Conservation (phyloP, 2,888 invertebrate genomes). For the Chloroclysta siterata region DNA sequence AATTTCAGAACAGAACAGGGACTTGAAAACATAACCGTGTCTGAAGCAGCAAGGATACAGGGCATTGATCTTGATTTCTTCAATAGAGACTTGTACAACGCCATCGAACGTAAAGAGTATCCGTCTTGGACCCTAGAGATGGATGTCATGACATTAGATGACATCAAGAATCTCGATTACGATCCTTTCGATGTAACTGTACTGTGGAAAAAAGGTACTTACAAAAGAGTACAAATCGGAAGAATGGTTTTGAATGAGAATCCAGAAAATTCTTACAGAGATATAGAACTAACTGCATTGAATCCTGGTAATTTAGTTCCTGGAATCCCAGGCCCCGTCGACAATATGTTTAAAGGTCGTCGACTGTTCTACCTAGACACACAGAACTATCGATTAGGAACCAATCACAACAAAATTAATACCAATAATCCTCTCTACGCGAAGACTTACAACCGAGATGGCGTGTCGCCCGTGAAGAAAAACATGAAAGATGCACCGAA, state of each 20-base stretch:
- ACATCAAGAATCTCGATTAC: constrained; percentile 56
- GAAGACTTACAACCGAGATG: constrained; percentile 51
- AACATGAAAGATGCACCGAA: constrained; percentile 51
- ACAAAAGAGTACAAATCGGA: constrained; percentile 59
- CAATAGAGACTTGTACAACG: constrained; percentile 89
- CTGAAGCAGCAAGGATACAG: constrained; percentile 86
- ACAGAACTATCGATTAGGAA: constrained; percentile 65
- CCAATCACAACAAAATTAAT: constrained; percentile 51
- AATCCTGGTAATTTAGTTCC: constrained; percentile 61
- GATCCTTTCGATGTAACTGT: constrained; percentile 68
- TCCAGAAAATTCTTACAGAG: constrained; percentile 75
- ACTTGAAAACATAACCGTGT: constrained; percentile 88
- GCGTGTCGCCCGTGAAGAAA: constrained; percentile 45
- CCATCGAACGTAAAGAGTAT: constrained; percentile 37
- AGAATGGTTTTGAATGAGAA: constrained; percentile 58
- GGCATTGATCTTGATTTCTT: constrained; percentile 92
- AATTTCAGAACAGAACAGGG: constrained; percentile 95
- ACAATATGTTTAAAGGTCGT: constrained; percentile 80
- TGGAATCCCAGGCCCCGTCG: constrained; percentile 81
- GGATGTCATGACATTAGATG: constrained; percentile 58
- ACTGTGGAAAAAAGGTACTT: constrained; percentile 69
- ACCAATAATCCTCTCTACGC: constrained; percentile 50
- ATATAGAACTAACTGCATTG: constrained; percentile 81
- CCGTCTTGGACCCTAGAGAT: constrained; percentile 68
- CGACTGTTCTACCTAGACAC: constrained; percentile 82